Conservation (phyloP, 2,113 vertebrate genomes). For the Vireo altiloquus region DNA sequence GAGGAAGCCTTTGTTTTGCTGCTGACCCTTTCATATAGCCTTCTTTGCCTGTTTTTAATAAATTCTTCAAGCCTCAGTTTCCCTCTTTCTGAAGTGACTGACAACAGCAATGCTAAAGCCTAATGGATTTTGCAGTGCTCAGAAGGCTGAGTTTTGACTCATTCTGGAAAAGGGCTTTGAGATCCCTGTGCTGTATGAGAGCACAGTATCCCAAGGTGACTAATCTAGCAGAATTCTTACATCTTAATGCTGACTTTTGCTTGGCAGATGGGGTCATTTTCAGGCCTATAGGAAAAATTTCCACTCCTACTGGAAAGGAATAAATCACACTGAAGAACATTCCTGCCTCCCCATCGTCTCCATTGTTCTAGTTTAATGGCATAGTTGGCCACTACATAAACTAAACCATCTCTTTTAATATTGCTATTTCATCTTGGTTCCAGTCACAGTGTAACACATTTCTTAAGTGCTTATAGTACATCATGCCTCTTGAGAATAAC, state of each 20-base stretch:
- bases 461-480: constrained; percentile 70
- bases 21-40: background rate
- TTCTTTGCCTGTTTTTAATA: background rate
- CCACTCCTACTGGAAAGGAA: constrained; percentile 73
- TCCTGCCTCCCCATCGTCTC: constrained; percentile 48
- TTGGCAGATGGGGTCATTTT: constrained; percentile 71
- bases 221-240: constrained; percentile 61
- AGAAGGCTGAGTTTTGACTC: background rate
- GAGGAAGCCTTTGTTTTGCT: constrained; percentile 22
- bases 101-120: background rate
- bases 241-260: constrained; percentile 70
- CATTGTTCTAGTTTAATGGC: constrained; percentile 78
- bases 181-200: background rate
- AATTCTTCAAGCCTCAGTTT: background rate
- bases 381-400: constrained; percentile 74
- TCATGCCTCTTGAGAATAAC: constrained; percentile 62
- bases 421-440: constrained; percentile 73
- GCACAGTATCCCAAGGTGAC: constrained; percentile 33
- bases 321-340: constrained; percentile 74
- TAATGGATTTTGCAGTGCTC: background rate
- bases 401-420: constrained; percentile 69
- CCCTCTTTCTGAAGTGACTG: background rate
- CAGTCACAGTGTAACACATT: constrained; percentile 68
- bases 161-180: background rate
- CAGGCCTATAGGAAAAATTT: constrained; percentile 72